Evolutionary conservation across 64 coral and sea anemone species (phyloP), one percentile per base, ranked within the genome.

Genomic region (Actinia tenebrosa): DNA sequence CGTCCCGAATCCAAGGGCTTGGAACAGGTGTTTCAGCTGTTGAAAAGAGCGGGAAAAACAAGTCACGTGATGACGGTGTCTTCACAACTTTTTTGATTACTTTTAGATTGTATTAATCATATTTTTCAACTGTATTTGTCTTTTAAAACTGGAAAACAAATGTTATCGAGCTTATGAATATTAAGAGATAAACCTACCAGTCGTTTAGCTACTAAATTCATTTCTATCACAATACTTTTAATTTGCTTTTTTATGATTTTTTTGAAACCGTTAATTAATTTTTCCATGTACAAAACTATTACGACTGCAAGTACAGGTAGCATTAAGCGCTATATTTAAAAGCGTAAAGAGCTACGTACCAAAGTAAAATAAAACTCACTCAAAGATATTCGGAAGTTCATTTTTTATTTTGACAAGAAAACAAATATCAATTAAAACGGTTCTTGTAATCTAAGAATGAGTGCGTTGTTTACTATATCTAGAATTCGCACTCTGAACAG

Each of bases 381-480:
- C 69, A 75, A 75, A 3, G 69, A 75, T 30, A 75, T 30, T 75
- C 69, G 69, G 69, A 75, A 75, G 69, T 30, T 13, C 13, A 3
- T 42, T 27, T 75, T 75, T 42, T 75, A 75, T 75, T 42, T 75
- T 75, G n/a, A 42, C 69, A 27, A 75, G 69, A n/a, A 27, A 37
- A 75, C 26, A 75, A 75, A 75, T 30, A 75, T 75, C 69, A 75
- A 75, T 75, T 75, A 75, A 75, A 75, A 75, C 10, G 27, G 69
- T 75, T n/a, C 22, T 75, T 25, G 69, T 75, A 27, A 75, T 27
- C 69, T 75, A 15, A 75, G 26, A 30, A 75, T 11, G 13, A 42
- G 30, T 37, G n/a, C 10, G 3, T 75, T 75, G 69, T 75, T 75
- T 75, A 42, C 69, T 30, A 37, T 37, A 75, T 27, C n/a, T 30